Base-by-base conservation (phyloP, 37 sponge, comb jelly and placozoan genomes). In the Spongilla lacustris region DNA sequence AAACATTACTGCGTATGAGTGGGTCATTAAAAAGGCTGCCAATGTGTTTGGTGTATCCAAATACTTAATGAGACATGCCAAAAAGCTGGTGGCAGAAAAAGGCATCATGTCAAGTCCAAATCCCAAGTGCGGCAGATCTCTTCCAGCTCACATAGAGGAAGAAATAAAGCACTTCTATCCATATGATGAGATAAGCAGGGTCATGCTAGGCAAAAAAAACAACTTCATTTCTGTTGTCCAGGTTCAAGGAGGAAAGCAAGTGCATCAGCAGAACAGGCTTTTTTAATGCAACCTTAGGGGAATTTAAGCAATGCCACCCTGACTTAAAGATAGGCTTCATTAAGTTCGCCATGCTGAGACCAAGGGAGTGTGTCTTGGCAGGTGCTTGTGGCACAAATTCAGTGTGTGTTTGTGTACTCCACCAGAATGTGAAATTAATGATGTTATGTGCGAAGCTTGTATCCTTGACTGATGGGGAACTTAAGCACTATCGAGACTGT, bases 131-230 rank as follows among this genome's bases (percentile, higher is more conserved):
- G 81, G 81, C 29, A 34, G n/a, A 34, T n/a, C 37, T 30, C 23
- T 19, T 33, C 19, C 81, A 4, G 36, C 31, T 35, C 29, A n/a
- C 31, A 34, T 33, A 5, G 81, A 69, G 26, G 34, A 81, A 19
- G 37, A 33, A 23, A 36, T 81, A 13, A 68, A n/a, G 26, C 21
- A 35, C 8, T 81, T 81, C 38, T 81, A 81, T 31, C 37, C 67
- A 67, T 24, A 68, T 81, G 81, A 81, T 81, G 38, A 41, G 37
- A 37, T 41, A 22, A 81, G 81, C 33, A 25, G 70, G 22, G 69
- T 81, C 33, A 81, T 81, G 81, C 81, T 71, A 30, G 81, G 81
- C n/a, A 81, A 81, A 38, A 81, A 81, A 24, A 71, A 81, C 50
- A 13, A 28, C 50, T 49, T 33, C 50, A 29, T n/a, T n/a, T n/a